phyloP scores from a whole-genome alignment of 2,797 vertebrate genomes.

The Myotis daubentonii region DNA sequence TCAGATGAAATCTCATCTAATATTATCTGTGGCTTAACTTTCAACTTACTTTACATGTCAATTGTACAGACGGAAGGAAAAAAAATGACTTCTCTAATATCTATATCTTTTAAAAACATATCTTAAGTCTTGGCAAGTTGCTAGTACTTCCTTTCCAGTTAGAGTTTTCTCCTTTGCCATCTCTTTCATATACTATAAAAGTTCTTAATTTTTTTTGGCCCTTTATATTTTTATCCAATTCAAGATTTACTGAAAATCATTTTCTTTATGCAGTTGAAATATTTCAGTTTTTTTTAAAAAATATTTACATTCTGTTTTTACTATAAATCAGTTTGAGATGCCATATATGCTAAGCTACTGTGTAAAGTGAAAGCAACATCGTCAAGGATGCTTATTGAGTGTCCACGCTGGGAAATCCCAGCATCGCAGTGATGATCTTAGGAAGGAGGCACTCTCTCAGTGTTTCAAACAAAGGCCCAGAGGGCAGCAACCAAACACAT shows the following conservation, averaged over 20 bases:
- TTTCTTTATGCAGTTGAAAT: neutral
- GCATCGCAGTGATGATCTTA: conserved; percentile 64
- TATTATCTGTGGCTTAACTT: neutral
- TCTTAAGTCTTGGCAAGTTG: neutral
- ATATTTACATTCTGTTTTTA: neutral
- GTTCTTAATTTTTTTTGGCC: neutral
- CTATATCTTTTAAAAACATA: neutral
- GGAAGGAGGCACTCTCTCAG: conserved; percentile 62
- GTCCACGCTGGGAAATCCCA: conserved; percentile 60
- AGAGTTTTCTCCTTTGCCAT: neutral
- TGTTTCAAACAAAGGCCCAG: conserved; percentile 62
- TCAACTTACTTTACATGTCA: neutral
- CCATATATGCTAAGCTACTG: neutral
- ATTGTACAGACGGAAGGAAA: neutral
- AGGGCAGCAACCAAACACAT: neutral
- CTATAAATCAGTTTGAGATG: conserved; percentile 43
- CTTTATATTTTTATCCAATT: conserved; percentile 6
- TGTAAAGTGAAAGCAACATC: conserved; percentile 61
- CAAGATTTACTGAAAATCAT: neutral
- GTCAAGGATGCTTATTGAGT: conserved; percentile 57
- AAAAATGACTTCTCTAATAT: neutral
- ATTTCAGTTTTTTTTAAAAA: neutral
- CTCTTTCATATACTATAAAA: neutral
- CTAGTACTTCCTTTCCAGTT: neutral
- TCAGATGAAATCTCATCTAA: neutral